A percentile compares a stretch with the other conserved stretches of the same genome.
Conservation (phyloP, 1,140 invertebrate species). For the Colletes latitarsis region DNA sequence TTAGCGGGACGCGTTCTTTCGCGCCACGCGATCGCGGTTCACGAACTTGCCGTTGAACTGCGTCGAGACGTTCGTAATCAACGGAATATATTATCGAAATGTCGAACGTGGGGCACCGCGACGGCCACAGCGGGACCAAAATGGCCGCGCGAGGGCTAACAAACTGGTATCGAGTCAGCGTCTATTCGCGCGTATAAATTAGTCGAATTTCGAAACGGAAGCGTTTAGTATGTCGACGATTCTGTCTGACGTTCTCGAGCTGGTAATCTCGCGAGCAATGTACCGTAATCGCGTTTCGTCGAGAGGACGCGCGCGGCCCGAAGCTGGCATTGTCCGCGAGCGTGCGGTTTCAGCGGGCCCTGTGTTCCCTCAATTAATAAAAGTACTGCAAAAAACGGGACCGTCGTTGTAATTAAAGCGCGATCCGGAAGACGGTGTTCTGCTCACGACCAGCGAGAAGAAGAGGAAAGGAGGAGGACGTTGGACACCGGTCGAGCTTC, state of each 20-base stretch:
- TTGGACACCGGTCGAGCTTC: constrained; percentile 79
- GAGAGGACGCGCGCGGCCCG: constrained; percentile 46
- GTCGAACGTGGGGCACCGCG: too few species aligned
- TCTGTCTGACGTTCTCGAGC: neutral
- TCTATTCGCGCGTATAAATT: too few species aligned
- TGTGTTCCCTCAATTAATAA: constrained; percentile 73
- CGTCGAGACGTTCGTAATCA: neutral
- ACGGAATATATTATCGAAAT: too few species aligned
- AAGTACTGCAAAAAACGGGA: constrained; percentile 74
- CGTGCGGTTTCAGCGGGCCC: constrained; percentile 30
- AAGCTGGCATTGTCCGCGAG: constrained; percentile 46
- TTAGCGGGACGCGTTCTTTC: constrained; percentile 20
- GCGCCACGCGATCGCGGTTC: constrained; percentile 10
- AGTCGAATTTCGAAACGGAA: too few species aligned
- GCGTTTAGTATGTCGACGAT: too few species aligned
- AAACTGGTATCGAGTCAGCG: too few species aligned
- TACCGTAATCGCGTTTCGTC: constrained; percentile 58
- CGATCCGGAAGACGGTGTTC: constrained; percentile 72
- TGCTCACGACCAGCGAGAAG: constrained; percentile 2
- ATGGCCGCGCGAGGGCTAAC: too few species aligned
- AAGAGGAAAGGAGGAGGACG: constrained; percentile 8
- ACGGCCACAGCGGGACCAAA: too few species aligned
- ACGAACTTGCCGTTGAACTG: neutral
- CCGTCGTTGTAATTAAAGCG: constrained; percentile 75
- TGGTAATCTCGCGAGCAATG: constrained; percentile 18